Conservation (phyloP, 2,888 invertebrate species). For the Polia nebulosa region DNA sequence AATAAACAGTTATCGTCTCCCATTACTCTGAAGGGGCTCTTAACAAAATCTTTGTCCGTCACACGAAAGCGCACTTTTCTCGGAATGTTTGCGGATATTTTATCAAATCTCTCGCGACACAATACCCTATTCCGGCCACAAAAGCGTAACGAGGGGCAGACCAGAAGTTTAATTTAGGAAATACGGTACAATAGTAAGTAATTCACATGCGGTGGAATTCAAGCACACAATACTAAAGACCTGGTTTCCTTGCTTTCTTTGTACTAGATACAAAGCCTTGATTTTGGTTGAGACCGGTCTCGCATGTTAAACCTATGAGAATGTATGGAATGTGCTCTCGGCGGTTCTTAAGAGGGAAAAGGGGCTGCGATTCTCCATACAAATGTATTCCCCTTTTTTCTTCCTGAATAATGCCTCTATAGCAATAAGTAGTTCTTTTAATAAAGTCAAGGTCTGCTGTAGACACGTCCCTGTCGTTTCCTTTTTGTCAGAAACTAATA, state of each 20-base stretch:
- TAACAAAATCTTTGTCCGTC: constrained; percentile 51
- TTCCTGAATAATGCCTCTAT: no score
- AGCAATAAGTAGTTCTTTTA: no score
- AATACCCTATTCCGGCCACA: constrained; percentile 54
- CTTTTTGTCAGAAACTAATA: no score
- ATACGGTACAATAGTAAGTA: constrained; percentile 43
- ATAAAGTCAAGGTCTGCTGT: no score
- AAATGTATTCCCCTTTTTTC: no score
- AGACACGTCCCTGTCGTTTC: no score
- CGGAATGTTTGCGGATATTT: constrained; percentile 52
- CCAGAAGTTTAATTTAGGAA: constrained; percentile 60
- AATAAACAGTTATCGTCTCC: constrained; percentile 65
- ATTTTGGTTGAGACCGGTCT: constrained; percentile 32
- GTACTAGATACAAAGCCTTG: constrained; percentile 47
- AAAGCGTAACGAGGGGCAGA: constrained; percentile 46
- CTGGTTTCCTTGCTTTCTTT: constrained; percentile 55
- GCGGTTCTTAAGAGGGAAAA: no score
- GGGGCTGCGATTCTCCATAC: no score
- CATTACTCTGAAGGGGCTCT: constrained; percentile 61
- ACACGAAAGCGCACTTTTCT: constrained; percentile 27
- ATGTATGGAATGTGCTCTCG: constrained; percentile 9
- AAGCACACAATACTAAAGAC: constrained; percentile 43
- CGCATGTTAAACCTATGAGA: constrained; percentile 22
- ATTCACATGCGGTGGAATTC: constrained; percentile 48
- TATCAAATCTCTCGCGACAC: constrained; percentile 55